These are phyloP conservation scores for Nemurella pictetii DNA, from an alignment of 2,888 invertebrate genomes.

Conservation along the genomic window DNA sequence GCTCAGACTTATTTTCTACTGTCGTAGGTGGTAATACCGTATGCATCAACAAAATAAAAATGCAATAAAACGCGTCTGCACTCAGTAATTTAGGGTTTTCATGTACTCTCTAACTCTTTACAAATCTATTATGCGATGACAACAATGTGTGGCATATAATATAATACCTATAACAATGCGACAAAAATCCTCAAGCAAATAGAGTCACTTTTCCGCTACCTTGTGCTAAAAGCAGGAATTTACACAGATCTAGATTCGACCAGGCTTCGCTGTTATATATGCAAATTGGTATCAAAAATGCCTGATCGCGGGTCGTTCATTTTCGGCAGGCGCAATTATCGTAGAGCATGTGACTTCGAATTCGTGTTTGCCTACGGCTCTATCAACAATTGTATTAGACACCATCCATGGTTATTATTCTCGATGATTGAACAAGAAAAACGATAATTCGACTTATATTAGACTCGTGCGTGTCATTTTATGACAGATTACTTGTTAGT, in stretches of 20 bases:
- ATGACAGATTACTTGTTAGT: background rate
- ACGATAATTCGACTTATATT: background rate
- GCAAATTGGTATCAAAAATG: background rate
- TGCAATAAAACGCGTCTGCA: too few species aligned
- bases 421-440: background rate
- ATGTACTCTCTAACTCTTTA: too few species aligned
- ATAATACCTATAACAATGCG: too few species aligned
- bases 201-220: background rate
- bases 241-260: background rate
- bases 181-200: background rate
- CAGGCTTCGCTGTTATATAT: background rate
- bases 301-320: too few species aligned
- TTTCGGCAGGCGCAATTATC: background rate
- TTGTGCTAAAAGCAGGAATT: background rate
- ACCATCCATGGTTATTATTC: background rate
- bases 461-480: background rate
- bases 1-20: too few species aligned
- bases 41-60: too few species aligned
- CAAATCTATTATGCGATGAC: too few species aligned
- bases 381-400: background rate
- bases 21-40: too few species aligned
- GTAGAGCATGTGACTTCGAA: background rate
- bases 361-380: background rate
- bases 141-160: too few species aligned
- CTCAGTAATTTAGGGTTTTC: too few species aligned